Evolutionary conservation across 1,140 invertebrate genomes (phyloP).

Genomic region (Phymorhynchus buccinoides): DNA sequence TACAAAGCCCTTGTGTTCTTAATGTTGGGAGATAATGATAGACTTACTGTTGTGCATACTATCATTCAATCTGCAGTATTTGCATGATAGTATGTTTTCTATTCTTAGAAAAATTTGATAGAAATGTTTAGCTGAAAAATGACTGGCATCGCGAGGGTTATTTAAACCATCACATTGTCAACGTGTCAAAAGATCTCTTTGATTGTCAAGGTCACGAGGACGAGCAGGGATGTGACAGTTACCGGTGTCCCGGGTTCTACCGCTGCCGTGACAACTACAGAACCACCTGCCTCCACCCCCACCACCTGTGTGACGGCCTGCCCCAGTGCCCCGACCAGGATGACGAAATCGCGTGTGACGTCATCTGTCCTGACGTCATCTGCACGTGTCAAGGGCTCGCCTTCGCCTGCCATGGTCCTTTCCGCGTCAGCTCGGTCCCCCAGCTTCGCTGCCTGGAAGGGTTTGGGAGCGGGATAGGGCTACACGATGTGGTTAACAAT

Average conservation of each 20-base stretch:
- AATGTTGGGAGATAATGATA: too few relatives aligned
- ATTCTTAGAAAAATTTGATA: too few relatives aligned
- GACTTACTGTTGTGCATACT: too few relatives aligned
- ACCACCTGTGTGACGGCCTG: conserved; percentile 14
- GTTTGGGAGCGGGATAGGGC: not conserved
- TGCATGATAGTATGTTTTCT: too few relatives aligned
- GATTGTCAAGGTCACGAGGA: conserved; percentile 8
- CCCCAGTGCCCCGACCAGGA: not conserved
- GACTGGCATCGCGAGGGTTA: too few relatives aligned
- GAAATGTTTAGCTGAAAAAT: too few relatives aligned
- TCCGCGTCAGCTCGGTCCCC: not conserved
- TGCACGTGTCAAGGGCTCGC: not conserved
- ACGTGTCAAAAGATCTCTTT: too few relatives aligned
- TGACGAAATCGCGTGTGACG: not conserved
- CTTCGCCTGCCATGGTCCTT: not conserved
- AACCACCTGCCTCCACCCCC: not conserved
- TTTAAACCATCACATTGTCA: too few relatives aligned
- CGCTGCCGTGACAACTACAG: not conserved
- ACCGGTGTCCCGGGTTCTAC: conserved; percentile 8
- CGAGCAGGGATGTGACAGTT: not conserved
- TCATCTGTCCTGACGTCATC: not conserved
- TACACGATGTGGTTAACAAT: not conserved
- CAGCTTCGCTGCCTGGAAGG: not conserved
- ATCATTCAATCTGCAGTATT: too few relatives aligned
- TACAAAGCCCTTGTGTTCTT: too few relatives aligned